Percentiles rank a stretch among this genome's conserved stretches.
These are phyloP conservation scores for Benthosema pterotum DNA, from an alignment of 2,797 vertebrate genomes.

Conservation along the genomic window DNA sequence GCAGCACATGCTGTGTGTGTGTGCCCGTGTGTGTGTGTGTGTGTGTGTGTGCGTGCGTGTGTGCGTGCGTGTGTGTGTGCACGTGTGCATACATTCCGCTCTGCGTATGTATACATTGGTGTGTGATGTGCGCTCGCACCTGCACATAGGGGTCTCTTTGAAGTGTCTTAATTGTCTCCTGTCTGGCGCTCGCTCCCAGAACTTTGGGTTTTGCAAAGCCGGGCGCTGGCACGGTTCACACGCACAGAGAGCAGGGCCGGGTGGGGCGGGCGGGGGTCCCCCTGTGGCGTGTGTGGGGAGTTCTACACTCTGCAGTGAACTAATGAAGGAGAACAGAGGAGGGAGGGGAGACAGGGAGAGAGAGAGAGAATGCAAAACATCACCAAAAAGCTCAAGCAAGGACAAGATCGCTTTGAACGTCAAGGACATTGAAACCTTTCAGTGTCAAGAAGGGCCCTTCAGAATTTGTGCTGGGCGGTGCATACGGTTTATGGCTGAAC, in stretches of 20 bases:
- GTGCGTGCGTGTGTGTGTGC: not conserved
- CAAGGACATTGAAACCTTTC: too few relatives aligned
- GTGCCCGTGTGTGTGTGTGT: slow-evolving; percentile 1
- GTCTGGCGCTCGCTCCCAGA: slow-evolving; percentile 30
- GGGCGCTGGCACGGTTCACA: slow-evolving; percentile 44
- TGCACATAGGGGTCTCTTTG: slow-evolving; percentile 58
- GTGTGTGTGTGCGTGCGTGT: slow-evolving; percentile 10
- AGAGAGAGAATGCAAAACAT: not conserved
- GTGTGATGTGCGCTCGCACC: slow-evolving; percentile 53
- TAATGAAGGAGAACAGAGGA: slow-evolving; percentile 13
- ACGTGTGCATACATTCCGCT: not conserved
- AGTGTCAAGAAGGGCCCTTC: too few relatives aligned
- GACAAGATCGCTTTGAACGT: not conserved
- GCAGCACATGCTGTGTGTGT: slow-evolving; percentile 20
- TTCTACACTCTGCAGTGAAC: slow-evolving; percentile 11
- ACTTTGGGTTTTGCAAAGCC: slow-evolving; percentile 38
- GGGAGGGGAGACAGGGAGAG: not conserved
- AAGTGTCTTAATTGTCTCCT: slow-evolving; percentile 56
- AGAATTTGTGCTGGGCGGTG: too few relatives aligned
- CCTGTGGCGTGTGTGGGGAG: slow-evolving; percentile 22
- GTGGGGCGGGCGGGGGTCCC: too few relatives aligned
- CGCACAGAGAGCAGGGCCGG: slow-evolving; percentile 38
- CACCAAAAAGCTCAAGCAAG: not conserved
- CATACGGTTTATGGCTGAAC: too few relatives aligned
- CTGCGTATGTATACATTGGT: slow-evolving; percentile 32